Evolutionary conservation across 1,140 invertebrate genomes (phyloP), one percentile per base, ranked within the genome.

Genomic region (Atta colombica): DNA sequence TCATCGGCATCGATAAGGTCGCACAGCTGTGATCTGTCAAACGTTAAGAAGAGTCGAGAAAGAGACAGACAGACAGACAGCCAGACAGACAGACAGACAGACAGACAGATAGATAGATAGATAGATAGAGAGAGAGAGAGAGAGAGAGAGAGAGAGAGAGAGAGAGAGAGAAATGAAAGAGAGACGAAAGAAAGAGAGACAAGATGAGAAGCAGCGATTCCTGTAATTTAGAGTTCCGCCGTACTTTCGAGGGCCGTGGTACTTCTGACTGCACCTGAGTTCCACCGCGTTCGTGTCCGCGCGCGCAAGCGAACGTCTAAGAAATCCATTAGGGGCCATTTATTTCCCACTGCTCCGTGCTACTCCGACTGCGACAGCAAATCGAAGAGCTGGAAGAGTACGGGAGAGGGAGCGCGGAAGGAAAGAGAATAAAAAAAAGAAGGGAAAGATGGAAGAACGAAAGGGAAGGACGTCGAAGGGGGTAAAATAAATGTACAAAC

Each of bases 271-370:
- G 80, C 80, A 84, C 80, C 80, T 84, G 80, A 84, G 80, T 84
- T 84, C 80, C 28, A 35, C n/a, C 53, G 68, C 61, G 61, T 74
- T 12, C 74, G 58, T 31, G 35, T 18, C 16, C 49, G 69, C 53
- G 78, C 55, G 35, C 80, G 78, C 78, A 53, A 58, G 80, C 80
- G 69, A 55, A 61, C 80, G 69, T 84, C 80, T 84, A 84, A 84
- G 80, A 84, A 84, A 84, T 84, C 80, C 80, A 84, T 84, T 84
- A 84, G 69, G 80, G 55, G 69, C 80, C 80, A 84, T 84, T 84
- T 84, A 84, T 84, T 84, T 84, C 55, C 80, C 69, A 35, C 80
- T 69, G 80, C 28, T 84, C 69, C 55, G 28, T 74, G 80, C 69
- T 58, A 75, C 69, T 84, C 58, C 69, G 68, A 80, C 63, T 80